Percentiles rank a stretch among this genome's conserved stretches.
phyloP scores from a whole-genome alignment of 2,797 vertebrate genomes.

The Orientallactaga sibirica region DNA sequence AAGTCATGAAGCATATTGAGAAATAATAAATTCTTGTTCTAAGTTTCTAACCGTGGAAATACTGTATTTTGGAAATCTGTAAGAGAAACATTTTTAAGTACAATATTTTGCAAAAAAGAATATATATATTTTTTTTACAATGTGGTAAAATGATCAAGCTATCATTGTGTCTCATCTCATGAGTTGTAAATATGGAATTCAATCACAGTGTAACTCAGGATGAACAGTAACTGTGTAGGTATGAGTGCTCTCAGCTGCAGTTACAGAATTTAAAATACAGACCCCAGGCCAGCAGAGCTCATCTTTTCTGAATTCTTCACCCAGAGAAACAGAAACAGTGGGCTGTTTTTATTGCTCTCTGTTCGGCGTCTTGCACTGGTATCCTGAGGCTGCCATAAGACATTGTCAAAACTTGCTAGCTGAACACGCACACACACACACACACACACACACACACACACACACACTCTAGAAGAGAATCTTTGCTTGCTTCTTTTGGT shows the following conservation, averaged over 20 bases:
- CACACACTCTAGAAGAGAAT: neutral
- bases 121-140: neutral
- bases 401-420: neutral
- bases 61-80: neutral
- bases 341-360: neutral
- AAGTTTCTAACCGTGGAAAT: neutral
- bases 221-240: neutral
- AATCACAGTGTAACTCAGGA: neutral
- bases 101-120: neutral
- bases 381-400: neutral
- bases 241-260: conserved; percentile 5
- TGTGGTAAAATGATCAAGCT: neutral
- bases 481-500: neutral
- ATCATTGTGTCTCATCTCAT: neutral
- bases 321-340: neutral
- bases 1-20: neutral
- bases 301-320: neutral
- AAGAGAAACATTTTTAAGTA: conserved; percentile 15
- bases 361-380: neutral
- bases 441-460: too few relatives aligned
- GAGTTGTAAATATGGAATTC: neutral
- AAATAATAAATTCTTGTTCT: neutral
- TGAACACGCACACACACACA: too few relatives aligned
- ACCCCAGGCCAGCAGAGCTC: neutral
- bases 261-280: neutral